Evolutionary conservation across 2,797 vertebrate genomes (phyloP), one percentile per base, ranked within the genome.

Genomic region (Molossus molossus): DNA sequence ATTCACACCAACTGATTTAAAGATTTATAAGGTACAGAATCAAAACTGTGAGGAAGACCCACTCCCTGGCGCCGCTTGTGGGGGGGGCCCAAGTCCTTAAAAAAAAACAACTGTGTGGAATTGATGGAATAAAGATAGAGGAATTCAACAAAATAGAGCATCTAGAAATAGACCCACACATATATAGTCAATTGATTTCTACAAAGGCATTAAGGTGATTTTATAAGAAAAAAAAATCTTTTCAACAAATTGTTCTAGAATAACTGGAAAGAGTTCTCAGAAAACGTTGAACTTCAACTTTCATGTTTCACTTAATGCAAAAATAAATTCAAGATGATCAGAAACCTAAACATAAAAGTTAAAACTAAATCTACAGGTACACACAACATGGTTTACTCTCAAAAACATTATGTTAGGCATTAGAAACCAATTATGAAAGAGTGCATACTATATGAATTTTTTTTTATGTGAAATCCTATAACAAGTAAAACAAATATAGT

Each of bases 291-390:
- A 57, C 15, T 67, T 91, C 21, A 64, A 48, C 37, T 23, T 94
- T 8, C 9, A 25, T 15, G 2, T 93, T 85, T 76, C 23, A 91
- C 13, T 17, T 57, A 80, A 45, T 21, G 25, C 53, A 76, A 50
- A 90, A 93, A 55, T 40, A 62, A 65, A 64, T 37, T 76, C 8
- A 85, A 79, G 29, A 79, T 76, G 37, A 88, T 53, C 33, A 70
- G 86, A 75, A 94, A 80, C 23, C 27, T 64, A 95, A 57, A 50
- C 10, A 60, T 45, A 53, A 65, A 67, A 45, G 14, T 92, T 95
- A 57, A 83, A 85, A 88, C 17, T 33, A 33, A 65, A 65, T 60
- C 13, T 85, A 14, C 21, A 57, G 40, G 37, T 37, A 70, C 6
- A 50, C 3, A 62, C 20, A 76, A 58, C 7, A 45, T 67, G 58